Evolutionary conservation across 30 jellyfish, hydroid and myxozoan species (phyloP).

Genomic region (Chrysaora quinquecirrha): DNA sequence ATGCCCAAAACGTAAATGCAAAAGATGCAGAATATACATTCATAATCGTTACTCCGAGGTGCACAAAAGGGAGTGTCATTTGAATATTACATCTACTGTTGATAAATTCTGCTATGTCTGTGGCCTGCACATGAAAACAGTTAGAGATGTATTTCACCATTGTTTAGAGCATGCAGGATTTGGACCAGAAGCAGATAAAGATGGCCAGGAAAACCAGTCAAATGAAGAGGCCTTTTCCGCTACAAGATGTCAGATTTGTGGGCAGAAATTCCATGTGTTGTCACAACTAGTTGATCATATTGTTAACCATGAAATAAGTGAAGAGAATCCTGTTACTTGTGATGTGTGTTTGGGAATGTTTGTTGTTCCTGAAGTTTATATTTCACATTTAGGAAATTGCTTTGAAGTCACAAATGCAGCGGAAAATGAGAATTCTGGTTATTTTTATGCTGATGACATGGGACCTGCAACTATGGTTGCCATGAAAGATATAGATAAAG

Average conservation of each 20-base stretch:
- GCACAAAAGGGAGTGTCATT: constrained; percentile 19
- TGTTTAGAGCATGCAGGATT: constrained; percentile 10
- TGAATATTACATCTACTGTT: background rate
- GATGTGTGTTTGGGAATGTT: background rate
- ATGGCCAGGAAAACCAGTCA: background rate
- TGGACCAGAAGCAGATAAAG: background rate
- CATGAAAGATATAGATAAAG: background rate
- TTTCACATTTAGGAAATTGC: background rate
- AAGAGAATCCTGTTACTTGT: background rate
- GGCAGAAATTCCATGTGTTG: background rate
- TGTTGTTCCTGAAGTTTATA: background rate
- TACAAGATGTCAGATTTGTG: background rate
- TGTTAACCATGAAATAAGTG: background rate
- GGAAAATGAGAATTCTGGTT: background rate
- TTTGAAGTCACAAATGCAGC: background rate
- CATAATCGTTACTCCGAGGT: background rate
- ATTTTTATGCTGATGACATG: background rate
- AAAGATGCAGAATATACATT: background rate
- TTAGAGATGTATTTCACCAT: constrained; percentile 10
- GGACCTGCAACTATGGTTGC: constrained; percentile 5
- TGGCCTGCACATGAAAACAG: constrained; percentile 10
- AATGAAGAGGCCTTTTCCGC: background rate
- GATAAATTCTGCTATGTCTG: background rate
- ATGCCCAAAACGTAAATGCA: background rate
- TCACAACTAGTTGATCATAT: background rate